Percentiles rank a stretch among this genome's conserved stretches.
phyloP scores from a whole-genome alignment of 37 sponge, comb jelly and placozoan species.

The Axinella damicornis region DNA sequence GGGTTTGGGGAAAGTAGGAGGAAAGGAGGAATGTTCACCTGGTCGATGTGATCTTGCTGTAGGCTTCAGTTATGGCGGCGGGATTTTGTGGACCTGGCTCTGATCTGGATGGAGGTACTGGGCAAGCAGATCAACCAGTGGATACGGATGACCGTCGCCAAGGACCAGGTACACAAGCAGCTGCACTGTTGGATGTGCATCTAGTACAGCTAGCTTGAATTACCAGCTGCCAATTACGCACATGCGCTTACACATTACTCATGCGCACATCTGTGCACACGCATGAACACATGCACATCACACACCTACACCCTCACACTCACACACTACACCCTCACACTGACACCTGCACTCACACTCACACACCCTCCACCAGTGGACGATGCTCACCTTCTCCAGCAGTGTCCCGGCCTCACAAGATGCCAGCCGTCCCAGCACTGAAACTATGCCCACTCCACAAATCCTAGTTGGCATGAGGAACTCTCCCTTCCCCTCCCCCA shows the following conservation, averaged over 20 bases:
- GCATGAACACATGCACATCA: slow-evolving; percentile 8
- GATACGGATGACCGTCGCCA: slow-evolving; percentile 41
- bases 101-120: slow-evolving; percentile 83
- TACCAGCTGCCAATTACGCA: too few relatives aligned
- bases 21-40: too few relatives aligned
- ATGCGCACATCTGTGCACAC: too few relatives aligned
- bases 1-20: too few relatives aligned
- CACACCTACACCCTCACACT: neutral
- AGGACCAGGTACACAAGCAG: slow-evolving; percentile 56
- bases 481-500: slow-evolving; percentile 56
- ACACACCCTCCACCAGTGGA: slow-evolving; percentile 50
- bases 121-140: slow-evolving; percentile 62
- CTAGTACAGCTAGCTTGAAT: too few relatives aligned
- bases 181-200: too few relatives aligned
- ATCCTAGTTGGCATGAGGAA: slow-evolving; percentile 6
- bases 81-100: slow-evolving; percentile 58
- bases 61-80: slow-evolving; percentile 79
- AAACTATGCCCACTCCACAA: neutral
- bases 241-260: neutral
- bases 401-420: too few relatives aligned
- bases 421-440: neutral
- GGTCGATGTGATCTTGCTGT: neutral
- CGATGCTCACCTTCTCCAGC: slow-evolving; percentile 28
- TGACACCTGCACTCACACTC: neutral
- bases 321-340: neutral